phyloP scores from a whole-genome alignment of 2,113 vertebrate genomes.

The Podocnemis expansa region DNA sequence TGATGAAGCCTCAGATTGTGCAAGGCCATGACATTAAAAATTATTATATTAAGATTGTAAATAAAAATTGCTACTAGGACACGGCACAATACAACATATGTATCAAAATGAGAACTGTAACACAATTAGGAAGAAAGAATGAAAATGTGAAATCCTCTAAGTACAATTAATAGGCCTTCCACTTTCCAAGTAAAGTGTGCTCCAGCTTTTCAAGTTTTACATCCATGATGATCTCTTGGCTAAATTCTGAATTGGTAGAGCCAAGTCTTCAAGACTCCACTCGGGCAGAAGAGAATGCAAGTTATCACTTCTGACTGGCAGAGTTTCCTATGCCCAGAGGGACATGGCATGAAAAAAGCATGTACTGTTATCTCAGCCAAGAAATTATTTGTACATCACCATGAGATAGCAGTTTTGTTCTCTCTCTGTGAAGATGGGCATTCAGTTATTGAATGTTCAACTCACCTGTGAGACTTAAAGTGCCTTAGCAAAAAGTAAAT shows the following conservation, averaged over 20 bases:
- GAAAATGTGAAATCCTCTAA: constrained; percentile 23
- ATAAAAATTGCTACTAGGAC: background rate
- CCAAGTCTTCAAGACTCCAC: constrained; percentile 58
- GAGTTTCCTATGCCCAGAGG: constrained; percentile 41
- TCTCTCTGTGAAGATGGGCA: background rate
- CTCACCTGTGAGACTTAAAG: background rate
- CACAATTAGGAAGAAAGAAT: constrained; percentile 41
- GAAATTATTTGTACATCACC: constrained; percentile 43
- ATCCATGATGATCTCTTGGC: constrained; percentile 61
- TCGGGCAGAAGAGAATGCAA: constrained; percentile 68
- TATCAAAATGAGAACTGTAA: background rate
- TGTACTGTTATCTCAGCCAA: constrained; percentile 66
- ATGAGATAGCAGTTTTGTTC: background rate
- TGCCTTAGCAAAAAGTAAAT: background rate
- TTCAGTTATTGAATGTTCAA: background rate
- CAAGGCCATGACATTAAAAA: constrained; percentile 15
- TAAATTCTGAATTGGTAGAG: background rate
- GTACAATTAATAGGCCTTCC: background rate
- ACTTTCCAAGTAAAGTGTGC: constrained; percentile 35
- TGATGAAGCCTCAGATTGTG: constrained; percentile 44
- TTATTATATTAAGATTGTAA: background rate
- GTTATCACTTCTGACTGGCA: constrained; percentile 67
- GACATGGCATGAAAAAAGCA: constrained; percentile 41
- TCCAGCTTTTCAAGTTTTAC: constrained; percentile 53
- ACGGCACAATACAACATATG: background rate